Evolutionary conservation across 2,113 vertebrate genomes (phyloP).

Genomic region (Barnardius zonarius): DNA sequence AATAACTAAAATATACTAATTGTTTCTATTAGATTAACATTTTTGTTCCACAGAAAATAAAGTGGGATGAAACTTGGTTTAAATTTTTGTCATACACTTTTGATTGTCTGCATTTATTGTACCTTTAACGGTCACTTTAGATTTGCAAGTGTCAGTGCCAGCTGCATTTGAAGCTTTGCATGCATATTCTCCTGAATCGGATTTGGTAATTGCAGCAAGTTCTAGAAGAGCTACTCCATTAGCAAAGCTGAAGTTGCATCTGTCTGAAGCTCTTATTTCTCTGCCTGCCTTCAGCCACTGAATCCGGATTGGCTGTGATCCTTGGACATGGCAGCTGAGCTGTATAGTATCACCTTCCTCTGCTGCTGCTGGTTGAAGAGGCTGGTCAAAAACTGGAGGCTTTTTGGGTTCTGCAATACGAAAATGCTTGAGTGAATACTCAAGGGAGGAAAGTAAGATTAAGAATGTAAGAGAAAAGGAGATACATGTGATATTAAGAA

Average conservation of each 20-base stretch:
- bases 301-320: constrained; percentile 87
- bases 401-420: constrained; percentile 84
- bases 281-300: constrained; percentile 94
- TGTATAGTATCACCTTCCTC: constrained; percentile 83
- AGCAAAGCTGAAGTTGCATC: constrained; percentile 84
- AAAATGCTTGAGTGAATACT: constrained; percentile 46
- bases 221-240: constrained; percentile 86
- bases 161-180: constrained; percentile 92
- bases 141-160: constrained; percentile 89
- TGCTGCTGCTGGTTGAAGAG: constrained; percentile 80
- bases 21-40: neutral
- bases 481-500: neutral
- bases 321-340: constrained; percentile 87
- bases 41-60: neutral
- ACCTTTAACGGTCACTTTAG: constrained; percentile 93
- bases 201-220: constrained; percentile 76
- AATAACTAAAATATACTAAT: neutral
- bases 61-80: neutral
- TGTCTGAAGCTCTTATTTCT: constrained; percentile 84
- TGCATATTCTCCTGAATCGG: constrained; percentile 88
- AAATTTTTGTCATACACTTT: neutral
- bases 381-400: constrained; percentile 88
- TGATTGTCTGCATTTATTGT: constrained; percentile 35
- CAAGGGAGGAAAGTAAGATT: neutral
- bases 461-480: neutral